Percentiles rank a stretch among this genome's conserved stretches.
These are phyloP conservation scores for Cavia porcellus DNA, from an alignment of 2,113 vertebrate genomes.

Conservation along the genomic window DNA sequence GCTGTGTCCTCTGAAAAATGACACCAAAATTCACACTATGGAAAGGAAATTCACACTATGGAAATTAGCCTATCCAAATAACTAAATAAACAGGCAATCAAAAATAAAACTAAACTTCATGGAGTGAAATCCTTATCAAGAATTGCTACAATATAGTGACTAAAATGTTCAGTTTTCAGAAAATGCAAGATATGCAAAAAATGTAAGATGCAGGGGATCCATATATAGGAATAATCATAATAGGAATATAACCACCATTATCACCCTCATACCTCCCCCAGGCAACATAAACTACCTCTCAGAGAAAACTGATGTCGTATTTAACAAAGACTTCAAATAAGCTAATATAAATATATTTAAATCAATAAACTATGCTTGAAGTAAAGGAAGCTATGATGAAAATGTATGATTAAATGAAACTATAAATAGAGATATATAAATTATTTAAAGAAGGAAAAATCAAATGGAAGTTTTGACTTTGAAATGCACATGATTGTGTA, in stretches of 20 bases:
- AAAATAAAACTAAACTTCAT: neutral
- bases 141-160: neutral
- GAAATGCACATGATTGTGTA: neutral
- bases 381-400: slow-evolving; percentile 22
- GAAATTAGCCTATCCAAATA: slow-evolving; percentile 24
- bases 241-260: neutral
- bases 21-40: neutral
- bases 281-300: neutral
- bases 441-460: neutral
- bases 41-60: neutral
- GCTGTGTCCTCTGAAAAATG: slow-evolving; percentile 18
- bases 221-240: neutral
- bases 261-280: neutral
- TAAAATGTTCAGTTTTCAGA: slow-evolving; percentile 11
- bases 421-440: neutral
- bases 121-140: neutral
- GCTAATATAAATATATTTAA: slow-evolving; percentile 5
- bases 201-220: neutral
- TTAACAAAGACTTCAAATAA: slow-evolving; percentile 35
- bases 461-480: neutral
- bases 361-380: slow-evolving; percentile 37
- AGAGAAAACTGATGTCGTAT: neutral
- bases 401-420: neutral
- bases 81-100: neutral
- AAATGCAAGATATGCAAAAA: neutral